Evolutionary conservation across 2,113 vertebrate genomes (phyloP), one percentile per base, ranked within the genome.

Genomic region (Phaetusa simplex): DNA sequence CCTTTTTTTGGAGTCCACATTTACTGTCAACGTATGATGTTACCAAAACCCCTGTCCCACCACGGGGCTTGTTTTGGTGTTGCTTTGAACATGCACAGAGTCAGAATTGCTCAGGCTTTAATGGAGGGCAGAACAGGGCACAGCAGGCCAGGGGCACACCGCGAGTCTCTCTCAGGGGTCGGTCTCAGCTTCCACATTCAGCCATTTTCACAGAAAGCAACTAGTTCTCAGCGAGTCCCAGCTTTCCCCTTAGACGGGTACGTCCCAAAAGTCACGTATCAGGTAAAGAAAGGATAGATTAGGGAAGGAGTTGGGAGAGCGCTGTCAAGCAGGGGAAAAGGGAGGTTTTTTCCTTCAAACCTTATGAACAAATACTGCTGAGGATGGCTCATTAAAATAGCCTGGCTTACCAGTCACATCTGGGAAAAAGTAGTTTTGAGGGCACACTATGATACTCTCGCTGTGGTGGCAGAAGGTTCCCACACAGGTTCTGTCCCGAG

Each of bases 361-460:
- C 6, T 29, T 17, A 3, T 2, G 3, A 42, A 27, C 5, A 22
- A 43, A 6, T 12, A 36, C n/a, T 1, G 3, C 23, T 53, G 49
- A 82, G 6, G 24, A n/a, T 30, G 29, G 10, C 30, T 38, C 38
- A 70, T 30, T 14, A 69, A 53, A 50, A 45, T 26, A 34, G 30
- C 55, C 56, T 36, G 22, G 3, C 19, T 84, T 14, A 21, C 26
- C 32, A 24, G 26, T 43, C 36, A 17, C 5, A 29, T 19, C 18
- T 26, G 29, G 12, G 11, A 12, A 52, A 56, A 65, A 58, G 23
- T 4, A 65, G 29, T 53, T 59, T 34, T 49, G 32, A 70, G 40
- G 32, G 26, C 34, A 50, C 0, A 0, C 3, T 11, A 8, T 22
- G 14, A 32, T 53, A 32, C 40, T 22, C 23, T 30, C 4, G 0